Evolutionary conservation across 2,797 vertebrate species (phyloP).

Genomic region (Cuculus canorus): DNA sequence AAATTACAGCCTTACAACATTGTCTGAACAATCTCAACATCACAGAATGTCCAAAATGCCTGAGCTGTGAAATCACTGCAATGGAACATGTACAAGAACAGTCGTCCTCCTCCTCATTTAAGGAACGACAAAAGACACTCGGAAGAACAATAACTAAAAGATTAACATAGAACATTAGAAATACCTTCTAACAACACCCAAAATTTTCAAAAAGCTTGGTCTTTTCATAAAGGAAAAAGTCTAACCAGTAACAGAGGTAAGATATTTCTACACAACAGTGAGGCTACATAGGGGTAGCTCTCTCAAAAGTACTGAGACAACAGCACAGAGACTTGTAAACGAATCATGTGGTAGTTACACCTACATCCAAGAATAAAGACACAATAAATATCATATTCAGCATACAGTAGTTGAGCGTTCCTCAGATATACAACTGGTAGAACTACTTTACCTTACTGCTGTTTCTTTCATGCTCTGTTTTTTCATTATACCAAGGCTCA

Average conservation of each 20-base stretch:
- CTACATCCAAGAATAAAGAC: neutral
- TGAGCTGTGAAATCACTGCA: neutral
- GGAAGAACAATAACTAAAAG: neutral
- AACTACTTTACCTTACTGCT: conserved; percentile 88
- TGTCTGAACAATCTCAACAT: neutral
- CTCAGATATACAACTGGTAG: neutral
- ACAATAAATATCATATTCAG: neutral
- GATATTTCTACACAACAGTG: neutral
- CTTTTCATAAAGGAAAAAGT: neutral
- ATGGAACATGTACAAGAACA: neutral
- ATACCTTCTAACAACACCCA: neutral
- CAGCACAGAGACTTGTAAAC: neutral
- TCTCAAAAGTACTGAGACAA: neutral
- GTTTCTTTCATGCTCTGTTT: conserved; percentile 94
- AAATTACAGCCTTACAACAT: neutral
- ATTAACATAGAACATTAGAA: neutral
- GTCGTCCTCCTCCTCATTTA: neutral
- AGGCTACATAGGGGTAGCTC: neutral
- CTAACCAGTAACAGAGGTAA: neutral
- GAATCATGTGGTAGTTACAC: neutral
- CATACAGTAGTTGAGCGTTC: neutral
- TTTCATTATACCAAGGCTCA: conserved; percentile 95
- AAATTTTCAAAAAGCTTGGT: neutral
- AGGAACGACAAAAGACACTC: neutral
- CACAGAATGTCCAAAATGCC: neutral